phyloP scores from a whole-genome alignment of 2,113 vertebrate species.

The Solea solea region DNA sequence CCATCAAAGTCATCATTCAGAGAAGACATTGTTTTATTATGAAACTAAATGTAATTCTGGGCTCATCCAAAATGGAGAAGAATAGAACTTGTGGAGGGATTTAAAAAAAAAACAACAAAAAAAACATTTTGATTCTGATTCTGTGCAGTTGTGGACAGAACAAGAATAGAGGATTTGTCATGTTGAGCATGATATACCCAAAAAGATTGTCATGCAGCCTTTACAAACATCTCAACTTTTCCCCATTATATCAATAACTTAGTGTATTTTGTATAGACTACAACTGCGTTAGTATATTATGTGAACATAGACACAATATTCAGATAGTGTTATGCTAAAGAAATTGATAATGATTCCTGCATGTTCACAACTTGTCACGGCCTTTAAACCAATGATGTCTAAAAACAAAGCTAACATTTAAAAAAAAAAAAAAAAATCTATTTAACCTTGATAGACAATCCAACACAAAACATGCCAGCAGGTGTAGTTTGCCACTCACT shows the following conservation, averaged over 20 bases:
- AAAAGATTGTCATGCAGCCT: neutral
- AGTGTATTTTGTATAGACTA: neutral
- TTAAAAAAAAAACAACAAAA: neutral
- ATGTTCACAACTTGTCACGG: neutral
- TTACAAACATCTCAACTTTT: neutral
- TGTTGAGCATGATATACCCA: neutral
- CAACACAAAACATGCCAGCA: too few relatives aligned
- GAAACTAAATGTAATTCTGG: neutral
- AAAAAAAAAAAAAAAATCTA: neutral
- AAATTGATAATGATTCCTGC: too few relatives aligned
- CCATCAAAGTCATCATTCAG: too few relatives aligned
- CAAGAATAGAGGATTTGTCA: neutral
- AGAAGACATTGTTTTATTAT: neutral
- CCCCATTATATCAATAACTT: neutral
- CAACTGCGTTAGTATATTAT: neutral
- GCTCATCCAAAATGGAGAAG: conserved; percentile 1
- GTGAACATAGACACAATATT: neutral
- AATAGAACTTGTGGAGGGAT: conserved; percentile 21
- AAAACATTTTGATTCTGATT: neutral
- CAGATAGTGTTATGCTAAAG: neutral
- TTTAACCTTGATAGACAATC: neutral
- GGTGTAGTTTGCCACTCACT: neutral
- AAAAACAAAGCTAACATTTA: too few relatives aligned
- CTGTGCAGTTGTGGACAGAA: neutral
- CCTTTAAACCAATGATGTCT: too few relatives aligned